These are phyloP conservation scores for Saccopteryx bilineata DNA, from an alignment of 2,113 vertebrate genomes.

Conservation along the genomic window DNA sequence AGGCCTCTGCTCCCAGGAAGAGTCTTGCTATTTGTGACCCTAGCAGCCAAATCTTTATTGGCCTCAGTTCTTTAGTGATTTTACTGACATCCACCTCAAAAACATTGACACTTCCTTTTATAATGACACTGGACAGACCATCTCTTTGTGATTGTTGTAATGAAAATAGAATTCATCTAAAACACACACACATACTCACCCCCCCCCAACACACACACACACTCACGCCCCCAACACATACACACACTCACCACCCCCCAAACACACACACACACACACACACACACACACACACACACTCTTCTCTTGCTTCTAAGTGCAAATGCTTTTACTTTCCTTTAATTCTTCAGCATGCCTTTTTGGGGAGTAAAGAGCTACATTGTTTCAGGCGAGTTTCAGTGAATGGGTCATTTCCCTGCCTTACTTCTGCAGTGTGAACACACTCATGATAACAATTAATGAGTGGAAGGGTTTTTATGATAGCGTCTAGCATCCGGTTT, in stretches of 20 bases:
- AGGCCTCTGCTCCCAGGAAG: not conserved
- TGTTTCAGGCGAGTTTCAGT: conserved; percentile 73
- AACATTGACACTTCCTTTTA: not conserved
- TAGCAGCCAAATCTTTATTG: not conserved
- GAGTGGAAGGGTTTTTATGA: conserved; percentile 77
- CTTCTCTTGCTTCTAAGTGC: conserved; percentile 35
- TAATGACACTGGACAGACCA: not conserved
- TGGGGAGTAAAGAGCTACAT: conserved; percentile 64
- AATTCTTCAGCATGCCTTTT: conserved; percentile 60
- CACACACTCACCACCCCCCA: too few relatives aligned
- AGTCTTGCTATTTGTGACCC: not conserved
- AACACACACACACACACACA: not conserved
- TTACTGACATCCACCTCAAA: not conserved
- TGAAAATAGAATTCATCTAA: conserved; percentile 14
- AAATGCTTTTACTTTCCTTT: conserved; percentile 60
- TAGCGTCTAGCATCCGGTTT: conserved; percentile 77
- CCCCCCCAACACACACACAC: too few relatives aligned
- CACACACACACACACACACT: not conserved
- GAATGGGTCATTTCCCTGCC: conserved; percentile 66
- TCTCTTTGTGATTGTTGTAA: not conserved
- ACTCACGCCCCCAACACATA: too few relatives aligned
- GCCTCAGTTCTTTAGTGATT: conserved; percentile 14
- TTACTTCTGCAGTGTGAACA: conserved; percentile 50
- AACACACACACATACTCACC: not conserved
- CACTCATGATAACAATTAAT: conserved; percentile 79